Conservation (phyloP, 1,140 invertebrate genomes). For the Papilio polytes region DNA sequence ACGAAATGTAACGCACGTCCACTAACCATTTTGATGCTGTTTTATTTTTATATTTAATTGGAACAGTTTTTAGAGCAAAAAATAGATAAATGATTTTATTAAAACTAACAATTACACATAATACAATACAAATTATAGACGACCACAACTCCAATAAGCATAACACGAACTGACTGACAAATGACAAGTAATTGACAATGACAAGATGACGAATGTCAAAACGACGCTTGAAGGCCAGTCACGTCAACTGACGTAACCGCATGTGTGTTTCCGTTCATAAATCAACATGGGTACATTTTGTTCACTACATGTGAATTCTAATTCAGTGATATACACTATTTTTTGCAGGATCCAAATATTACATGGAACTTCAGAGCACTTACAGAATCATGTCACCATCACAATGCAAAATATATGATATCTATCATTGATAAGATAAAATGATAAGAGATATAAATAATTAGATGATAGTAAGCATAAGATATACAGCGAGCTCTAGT, state of each 20-base stretch:
- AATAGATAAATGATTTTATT: background rate
- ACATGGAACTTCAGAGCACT: background rate
- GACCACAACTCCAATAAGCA: slow-evolving; percentile 33
- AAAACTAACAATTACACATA: background rate
- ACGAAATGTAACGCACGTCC: slow-evolving; percentile 96
- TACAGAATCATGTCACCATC: background rate
- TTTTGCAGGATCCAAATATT: slow-evolving; percentile 12
- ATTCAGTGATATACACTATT: background rate
- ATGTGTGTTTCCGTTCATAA: background rate
- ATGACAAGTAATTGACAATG: background rate
- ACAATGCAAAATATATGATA: background rate
- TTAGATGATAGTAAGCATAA: slow-evolving; percentile 3
- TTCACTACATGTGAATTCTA: slow-evolving; percentile 12
- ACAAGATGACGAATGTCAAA: background rate
- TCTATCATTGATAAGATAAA: slow-evolving; percentile 34
- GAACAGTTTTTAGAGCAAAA: background rate
- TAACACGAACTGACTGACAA: slow-evolving; percentile 14
- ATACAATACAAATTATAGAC: background rate
- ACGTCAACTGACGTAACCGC: slow-evolving; percentile 4
- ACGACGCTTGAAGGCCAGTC: slow-evolving; percentile 1
- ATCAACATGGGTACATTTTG: background rate
- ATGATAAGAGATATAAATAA: slow-evolving; percentile 28
- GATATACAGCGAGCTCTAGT: background rate
- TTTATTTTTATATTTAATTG: background rate
- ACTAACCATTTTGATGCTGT: slow-evolving; percentile 79